Percentiles rank a stretch among this genome's conserved stretches.
Conservation (phyloP, 2,113 vertebrate species). For the Microcebus jonahi region DNA sequence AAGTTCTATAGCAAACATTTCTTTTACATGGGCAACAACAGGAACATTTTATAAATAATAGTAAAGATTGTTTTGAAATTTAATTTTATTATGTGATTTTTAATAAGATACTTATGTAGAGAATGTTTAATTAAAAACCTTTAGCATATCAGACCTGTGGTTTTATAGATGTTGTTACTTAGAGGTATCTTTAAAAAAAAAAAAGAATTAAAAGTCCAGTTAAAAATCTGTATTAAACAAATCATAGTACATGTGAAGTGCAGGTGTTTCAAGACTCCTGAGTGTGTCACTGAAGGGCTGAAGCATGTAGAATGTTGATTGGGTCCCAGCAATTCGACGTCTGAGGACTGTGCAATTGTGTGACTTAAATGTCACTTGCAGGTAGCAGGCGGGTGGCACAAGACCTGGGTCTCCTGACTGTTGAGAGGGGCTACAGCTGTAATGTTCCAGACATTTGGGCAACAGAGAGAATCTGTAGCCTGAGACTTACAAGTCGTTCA, state of each 20-base stretch:
- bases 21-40: not conserved
- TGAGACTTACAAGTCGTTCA: not conserved
- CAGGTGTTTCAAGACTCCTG: not conserved
- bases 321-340: not conserved
- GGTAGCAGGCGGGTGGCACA: no score
- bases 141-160: not conserved
- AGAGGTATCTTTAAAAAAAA: not conserved
- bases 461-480: not conserved
- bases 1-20: not conserved
- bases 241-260: not conserved
- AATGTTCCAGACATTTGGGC: no score
- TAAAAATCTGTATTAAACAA: not conserved
- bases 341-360: not conserved
- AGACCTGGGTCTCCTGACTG: not conserved
- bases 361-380: not conserved
- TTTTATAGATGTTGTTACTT: not conserved
- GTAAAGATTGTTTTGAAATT: not conserved
- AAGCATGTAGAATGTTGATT: not conserved
- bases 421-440: not conserved
- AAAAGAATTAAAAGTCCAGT: not conserved
- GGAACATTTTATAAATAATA: not conserved
- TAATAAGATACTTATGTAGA: not conserved
- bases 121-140: not conserved
- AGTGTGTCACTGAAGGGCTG: not conserved
- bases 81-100: not conserved